Evolutionary conservation across 1,140 invertebrate species (phyloP), one percentile per base, ranked within the genome.

Genomic region (Oreohelix idahoensis): DNA sequence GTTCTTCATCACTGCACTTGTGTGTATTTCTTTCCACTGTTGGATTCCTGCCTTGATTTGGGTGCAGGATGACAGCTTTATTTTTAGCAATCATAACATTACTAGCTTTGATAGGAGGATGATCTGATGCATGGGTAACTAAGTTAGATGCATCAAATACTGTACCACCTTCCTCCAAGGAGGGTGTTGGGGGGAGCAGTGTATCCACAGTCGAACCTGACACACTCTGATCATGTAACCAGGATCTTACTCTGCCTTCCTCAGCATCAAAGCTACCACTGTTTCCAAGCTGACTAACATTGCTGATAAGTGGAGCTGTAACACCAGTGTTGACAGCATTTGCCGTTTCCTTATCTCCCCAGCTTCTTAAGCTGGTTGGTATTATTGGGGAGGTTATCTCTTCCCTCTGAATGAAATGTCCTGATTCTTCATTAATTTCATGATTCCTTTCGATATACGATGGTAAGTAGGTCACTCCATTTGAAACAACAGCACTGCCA

Each of bases 1-100:
- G 86, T 70, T 96, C 95, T 23, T 95, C 95, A 39, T 92, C 91
- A 84, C 92, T 92, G 23, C 89, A 73, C 79, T 92, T 92, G 80
- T 92, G 92, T 26, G 92, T 92, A 93, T 98, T 98, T 0, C 97
- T 93, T 90, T 97, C 96, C 88, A 97, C 94, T 86, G 96, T 97
- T 0, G 96, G 96, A 94, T 98, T 98, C 20, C 97, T 93, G 5
- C 97, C 97, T 90, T 97, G 96, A 91, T 97, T 95, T 0, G 96
- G 96, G 87, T 96, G 96, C 39, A 96, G 69, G 13, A 76, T 82
- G n/a, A 87, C 86, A 36, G 79, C 77, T 51, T 90, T 90, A 51
- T 90, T 89, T 80, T 86, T 87, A 23, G 88, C 88, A 35, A 87
- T 83, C 45, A 83, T 89, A 11, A 91, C 78, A 69, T 91, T 91